phyloP scores from a whole-genome alignment of 2,797 vertebrate genomes.

The Gypaetus barbatus region DNA sequence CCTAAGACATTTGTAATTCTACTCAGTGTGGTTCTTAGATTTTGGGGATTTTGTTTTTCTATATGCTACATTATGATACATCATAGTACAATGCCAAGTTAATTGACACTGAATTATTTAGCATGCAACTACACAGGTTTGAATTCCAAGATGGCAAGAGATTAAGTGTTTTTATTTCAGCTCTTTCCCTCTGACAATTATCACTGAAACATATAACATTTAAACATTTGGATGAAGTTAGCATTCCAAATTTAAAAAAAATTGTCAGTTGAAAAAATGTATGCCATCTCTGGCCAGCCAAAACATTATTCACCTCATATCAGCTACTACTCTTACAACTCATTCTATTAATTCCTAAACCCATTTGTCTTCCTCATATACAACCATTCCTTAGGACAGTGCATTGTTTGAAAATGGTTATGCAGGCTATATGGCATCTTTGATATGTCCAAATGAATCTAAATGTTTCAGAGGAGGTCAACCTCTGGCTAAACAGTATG shows the following conservation, averaged over 20 bases:
- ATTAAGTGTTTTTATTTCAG: neutral
- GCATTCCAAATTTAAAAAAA: neutral
- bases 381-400: neutral
- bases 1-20: neutral
- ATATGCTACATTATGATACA: neutral
- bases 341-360: neutral
- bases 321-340: neutral
- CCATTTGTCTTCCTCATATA: neutral
- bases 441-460: neutral
- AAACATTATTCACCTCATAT: neutral
- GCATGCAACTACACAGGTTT: neutral
- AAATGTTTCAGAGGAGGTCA: neutral
- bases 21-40: neutral
- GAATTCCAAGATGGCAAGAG: neutral
- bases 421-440: neutral
- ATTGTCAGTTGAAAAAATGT: neutral
- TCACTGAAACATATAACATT: neutral
- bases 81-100: neutral
- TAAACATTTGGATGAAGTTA: neutral
- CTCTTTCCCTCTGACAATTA: neutral
- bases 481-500: neutral
- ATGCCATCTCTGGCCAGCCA: neutral
- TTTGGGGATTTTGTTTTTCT: neutral
- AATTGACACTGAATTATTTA: neutral
- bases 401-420: neutral